Evolutionary conservation across 1,140 invertebrate species (phyloP).

Genomic region (Caenorhabditis brenneri): DNA sequence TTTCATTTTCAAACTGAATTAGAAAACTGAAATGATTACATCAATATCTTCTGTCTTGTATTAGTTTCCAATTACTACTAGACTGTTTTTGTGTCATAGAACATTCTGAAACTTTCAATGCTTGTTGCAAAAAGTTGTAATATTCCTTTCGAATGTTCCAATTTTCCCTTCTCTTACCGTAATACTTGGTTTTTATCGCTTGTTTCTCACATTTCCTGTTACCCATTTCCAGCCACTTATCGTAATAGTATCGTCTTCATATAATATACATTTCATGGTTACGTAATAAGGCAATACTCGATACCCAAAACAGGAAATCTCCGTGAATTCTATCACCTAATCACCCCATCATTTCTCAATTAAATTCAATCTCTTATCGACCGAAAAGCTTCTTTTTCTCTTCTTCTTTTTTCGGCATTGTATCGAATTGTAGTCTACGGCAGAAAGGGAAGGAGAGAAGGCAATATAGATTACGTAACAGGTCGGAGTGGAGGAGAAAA

Average conservation of each 20-base stretch:
- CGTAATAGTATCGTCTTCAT: background rate
- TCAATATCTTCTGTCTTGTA: too few relatives aligned
- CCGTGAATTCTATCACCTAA: constrained; percentile 16
- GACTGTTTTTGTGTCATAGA: too few relatives aligned
- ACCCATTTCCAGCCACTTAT: background rate
- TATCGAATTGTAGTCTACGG: background rate
- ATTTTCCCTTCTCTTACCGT: background rate
- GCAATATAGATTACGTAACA: constrained; percentile 18
- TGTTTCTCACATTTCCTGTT: constrained; percentile 31
- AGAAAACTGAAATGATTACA: too few relatives aligned
- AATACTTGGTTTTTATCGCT: background rate
- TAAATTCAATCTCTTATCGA: background rate
- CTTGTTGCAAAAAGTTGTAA: too few relatives aligned
- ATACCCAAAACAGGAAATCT: constrained; percentile 1
- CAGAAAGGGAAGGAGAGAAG: too few relatives aligned
- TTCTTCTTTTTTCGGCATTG: background rate
- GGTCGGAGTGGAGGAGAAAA: background rate
- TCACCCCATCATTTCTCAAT: constrained; percentile 21
- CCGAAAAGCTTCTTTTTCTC: background rate
- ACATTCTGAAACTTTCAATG: too few relatives aligned
- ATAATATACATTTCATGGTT: constrained; percentile 40
- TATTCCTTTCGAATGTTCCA: background rate
- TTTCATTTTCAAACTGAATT: too few relatives aligned
- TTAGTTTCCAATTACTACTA: too few relatives aligned
- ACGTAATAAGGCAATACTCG: background rate